phyloP scores from a whole-genome alignment of 2,113 vertebrate genomes.

The Ciconia boyciana region DNA sequence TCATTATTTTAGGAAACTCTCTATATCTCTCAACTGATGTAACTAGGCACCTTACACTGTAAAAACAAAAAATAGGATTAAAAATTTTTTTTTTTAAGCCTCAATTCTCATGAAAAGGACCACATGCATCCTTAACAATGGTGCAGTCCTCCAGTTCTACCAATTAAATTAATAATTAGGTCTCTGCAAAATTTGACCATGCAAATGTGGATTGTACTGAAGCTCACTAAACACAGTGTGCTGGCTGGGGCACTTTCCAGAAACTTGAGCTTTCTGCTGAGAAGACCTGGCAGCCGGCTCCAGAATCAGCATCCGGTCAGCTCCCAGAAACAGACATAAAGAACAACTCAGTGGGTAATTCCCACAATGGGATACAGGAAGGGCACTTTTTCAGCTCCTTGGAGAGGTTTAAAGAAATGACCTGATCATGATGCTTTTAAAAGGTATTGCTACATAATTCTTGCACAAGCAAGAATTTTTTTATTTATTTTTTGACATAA shows the following conservation, averaged over 20 bases:
- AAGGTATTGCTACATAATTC: background rate
- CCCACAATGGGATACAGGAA: slow-evolving; percentile 52
- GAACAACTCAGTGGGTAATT: slow-evolving; percentile 53
- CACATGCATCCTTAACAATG: background rate
- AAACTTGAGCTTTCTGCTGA: slow-evolving; percentile 41
- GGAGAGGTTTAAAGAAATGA: slow-evolving; percentile 36
- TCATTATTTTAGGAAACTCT: background rate
- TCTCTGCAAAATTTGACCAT: slow-evolving; percentile 4
- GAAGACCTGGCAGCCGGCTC: slow-evolving; percentile 27
- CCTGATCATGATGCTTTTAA: background rate
- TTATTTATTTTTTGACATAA: background rate
- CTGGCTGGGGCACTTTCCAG: slow-evolving; percentile 54
- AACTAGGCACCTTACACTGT: background rate
- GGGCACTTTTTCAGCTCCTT: slow-evolving; percentile 38
- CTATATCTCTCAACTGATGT: background rate
- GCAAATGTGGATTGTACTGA: background rate
- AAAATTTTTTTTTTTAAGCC: background rate
- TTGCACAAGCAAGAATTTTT: background rate
- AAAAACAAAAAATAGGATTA: background rate
- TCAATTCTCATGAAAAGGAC: background rate
- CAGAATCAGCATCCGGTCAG: slow-evolving; percentile 32
- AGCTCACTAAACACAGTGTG: slow-evolving; percentile 44
- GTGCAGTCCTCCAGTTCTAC: background rate
- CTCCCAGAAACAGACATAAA: slow-evolving; percentile 43
- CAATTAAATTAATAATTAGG: background rate